These are phyloP conservation scores for Brachionus paranguensis DNA, from an alignment of 1,140 invertebrate species.

Conservation along the genomic window DNA sequence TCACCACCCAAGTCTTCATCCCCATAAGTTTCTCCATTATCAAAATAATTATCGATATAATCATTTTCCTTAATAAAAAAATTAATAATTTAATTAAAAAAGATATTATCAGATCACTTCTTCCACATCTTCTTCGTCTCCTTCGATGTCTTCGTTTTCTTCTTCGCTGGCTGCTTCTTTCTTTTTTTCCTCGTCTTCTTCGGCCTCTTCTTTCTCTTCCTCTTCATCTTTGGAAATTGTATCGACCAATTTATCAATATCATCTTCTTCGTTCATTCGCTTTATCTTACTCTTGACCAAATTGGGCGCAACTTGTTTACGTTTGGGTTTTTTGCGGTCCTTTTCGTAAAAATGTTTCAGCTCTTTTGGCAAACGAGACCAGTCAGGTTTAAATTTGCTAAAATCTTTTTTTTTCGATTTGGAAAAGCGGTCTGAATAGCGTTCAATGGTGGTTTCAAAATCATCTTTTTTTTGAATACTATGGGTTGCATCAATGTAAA, in stretches of 20 bases:
- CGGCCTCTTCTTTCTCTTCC: background rate
- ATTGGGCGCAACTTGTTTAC: background rate
- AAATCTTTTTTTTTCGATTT: slow-evolving; percentile 5
- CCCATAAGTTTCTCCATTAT: slow-evolving; percentile 34
- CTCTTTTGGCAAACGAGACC: slow-evolving; percentile 24
- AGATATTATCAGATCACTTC: background rate
- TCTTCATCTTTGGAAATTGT: background rate
- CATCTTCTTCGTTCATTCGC: background rate
- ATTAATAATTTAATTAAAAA: background rate
- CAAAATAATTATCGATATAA: slow-evolving; percentile 37
- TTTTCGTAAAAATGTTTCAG: slow-evolving; percentile 30
- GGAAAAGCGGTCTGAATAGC: slow-evolving; percentile 37
- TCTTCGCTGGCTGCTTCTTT: background rate
- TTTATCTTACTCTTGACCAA: slow-evolving; percentile 11
- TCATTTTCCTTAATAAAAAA: slow-evolving; percentile 21
- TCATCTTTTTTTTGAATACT: background rate
- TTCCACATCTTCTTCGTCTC: slow-evolving; percentile 11
- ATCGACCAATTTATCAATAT: slow-evolving; percentile 15
- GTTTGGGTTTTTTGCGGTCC: background rate
- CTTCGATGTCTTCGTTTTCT: background rate
- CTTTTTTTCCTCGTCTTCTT: background rate
- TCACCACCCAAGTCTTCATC: slow-evolving; percentile 35
- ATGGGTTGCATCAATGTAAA: background rate
- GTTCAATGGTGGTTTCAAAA: background rate
- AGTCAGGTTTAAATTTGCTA: slow-evolving; percentile 6